Evolutionary conservation across 2,888 invertebrate genomes (phyloP).

Genomic region (Zootermopsis nevadensis): DNA sequence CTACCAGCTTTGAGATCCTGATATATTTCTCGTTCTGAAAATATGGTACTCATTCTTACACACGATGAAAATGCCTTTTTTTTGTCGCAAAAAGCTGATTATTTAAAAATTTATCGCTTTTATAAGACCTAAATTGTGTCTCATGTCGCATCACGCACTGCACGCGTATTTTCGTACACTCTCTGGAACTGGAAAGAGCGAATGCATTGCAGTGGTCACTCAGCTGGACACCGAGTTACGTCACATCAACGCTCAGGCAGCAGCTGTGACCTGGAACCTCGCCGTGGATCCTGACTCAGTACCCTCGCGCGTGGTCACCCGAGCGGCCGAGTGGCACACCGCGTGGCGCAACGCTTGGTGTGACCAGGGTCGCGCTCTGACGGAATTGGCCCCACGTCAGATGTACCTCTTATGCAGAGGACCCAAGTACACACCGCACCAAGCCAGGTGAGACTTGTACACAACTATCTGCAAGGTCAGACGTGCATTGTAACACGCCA

Average conservation of each 20-base stretch:
- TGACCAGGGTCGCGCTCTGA: conserved; percentile 58
- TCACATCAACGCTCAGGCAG: conserved; percentile 60
- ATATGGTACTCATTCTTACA: too few relatives aligned
- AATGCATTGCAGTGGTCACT: neutral
- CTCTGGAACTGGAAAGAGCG: too few relatives aligned
- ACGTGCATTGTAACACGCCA: too few relatives aligned
- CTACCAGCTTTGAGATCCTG: too few relatives aligned
- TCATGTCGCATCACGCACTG: too few relatives aligned
- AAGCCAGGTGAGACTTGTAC: conserved; percentile 65
- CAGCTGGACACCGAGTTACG: conserved; percentile 57
- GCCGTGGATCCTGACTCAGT: conserved; percentile 60
- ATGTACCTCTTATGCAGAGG: conserved; percentile 73
- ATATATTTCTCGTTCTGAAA: neutral
- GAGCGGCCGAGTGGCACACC: conserved; percentile 47
- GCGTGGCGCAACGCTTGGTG: conserved; percentile 49
- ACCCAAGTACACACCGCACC: conserved; percentile 68
- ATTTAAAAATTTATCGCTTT: too few relatives aligned
- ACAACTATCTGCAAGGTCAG: neutral
- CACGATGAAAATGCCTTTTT: too few relatives aligned
- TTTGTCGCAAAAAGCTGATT: neutral
- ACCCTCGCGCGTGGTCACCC: conserved; percentile 55
- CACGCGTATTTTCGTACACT: too few relatives aligned
- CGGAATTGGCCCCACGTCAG: conserved; percentile 60
- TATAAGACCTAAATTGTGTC: too few relatives aligned
- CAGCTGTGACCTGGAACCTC: conserved; percentile 64